phyloP scores from a whole-genome alignment of 2,888 invertebrate genomes.

The Hypolimnas misippus region DNA sequence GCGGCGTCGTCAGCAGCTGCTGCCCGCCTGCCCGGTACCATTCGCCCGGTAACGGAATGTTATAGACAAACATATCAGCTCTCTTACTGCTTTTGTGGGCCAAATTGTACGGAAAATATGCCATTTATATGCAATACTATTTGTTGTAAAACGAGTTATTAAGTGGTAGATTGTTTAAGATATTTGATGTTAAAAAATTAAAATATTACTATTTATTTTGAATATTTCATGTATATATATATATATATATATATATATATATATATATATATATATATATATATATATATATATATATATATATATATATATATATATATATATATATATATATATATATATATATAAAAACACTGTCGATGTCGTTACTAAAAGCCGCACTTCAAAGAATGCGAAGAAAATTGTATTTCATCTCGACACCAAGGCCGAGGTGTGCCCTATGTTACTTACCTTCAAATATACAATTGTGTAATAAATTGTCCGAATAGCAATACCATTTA shows the following conservation, averaged over 20 bases:
- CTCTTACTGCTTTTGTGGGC: not conserved
- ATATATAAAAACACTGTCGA: no score
- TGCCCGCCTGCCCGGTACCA: conserved; percentile 22
- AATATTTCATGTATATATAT: not conserved
- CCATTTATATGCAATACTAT: not conserved
- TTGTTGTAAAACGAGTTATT: not conserved
- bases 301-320: no score
- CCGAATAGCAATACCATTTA: conserved; percentile 29
- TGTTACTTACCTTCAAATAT: conserved; percentile 35
- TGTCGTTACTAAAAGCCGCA: not conserved
- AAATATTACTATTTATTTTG: not conserved
- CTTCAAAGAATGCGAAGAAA: conserved; percentile 17
- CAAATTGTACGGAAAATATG: conserved; percentile 1
- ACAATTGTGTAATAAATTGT: conserved; percentile 40
- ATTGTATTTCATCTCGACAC: conserved; percentile 28
- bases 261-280: no score
- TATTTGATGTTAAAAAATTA: not conserved
- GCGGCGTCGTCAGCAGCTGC: conserved; percentile 37
- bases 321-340: no score
- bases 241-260: no score
- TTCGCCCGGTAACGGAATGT: conserved; percentile 54
- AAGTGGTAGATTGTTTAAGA: not conserved
- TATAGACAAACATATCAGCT: conserved; percentile 35
- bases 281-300: no score
- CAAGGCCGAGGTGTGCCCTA: conserved; percentile 40